These are phyloP conservation scores for Tetragnatha versicolor DNA, from an alignment of 1,140 invertebrate species.

Conservation along the genomic window DNA sequence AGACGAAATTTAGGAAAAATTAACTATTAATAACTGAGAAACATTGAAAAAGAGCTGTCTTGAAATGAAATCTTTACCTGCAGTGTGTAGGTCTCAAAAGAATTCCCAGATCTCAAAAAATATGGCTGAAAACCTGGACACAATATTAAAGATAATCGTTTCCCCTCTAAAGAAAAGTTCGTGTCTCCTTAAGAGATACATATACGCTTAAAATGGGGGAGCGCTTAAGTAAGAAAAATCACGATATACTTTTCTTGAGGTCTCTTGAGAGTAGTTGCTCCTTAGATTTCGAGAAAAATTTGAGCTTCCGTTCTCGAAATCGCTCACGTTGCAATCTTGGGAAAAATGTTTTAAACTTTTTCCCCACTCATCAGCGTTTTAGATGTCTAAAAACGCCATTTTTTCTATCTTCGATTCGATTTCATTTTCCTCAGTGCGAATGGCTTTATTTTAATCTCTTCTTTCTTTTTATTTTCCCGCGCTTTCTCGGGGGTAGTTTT, in stretches of 20 bases:
- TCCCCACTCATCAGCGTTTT: not conserved
- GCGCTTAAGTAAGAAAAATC: not conserved
- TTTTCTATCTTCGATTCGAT: not conserved
- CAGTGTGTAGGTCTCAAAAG: too few relatives aligned
- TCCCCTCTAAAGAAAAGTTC: too few relatives aligned
- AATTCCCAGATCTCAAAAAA: too few relatives aligned
- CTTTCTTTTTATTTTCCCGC: too few relatives aligned
- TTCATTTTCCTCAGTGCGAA: not conserved
- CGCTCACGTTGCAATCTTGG: not conserved
- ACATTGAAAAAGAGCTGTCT: too few relatives aligned
- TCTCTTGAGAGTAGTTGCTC: not conserved
- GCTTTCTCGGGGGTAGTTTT: too few relatives aligned
- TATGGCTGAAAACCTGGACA: too few relatives aligned
- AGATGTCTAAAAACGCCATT: not conserved
- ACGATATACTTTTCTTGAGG: not conserved
- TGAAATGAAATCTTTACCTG: too few relatives aligned
- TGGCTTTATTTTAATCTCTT: slow-evolving; percentile 2
- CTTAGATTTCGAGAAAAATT: slow-evolving; percentile 8
- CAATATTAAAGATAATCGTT: too few relatives aligned
- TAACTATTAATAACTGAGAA: too few relatives aligned
- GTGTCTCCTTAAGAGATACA: too few relatives aligned
- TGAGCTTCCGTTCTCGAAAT: not conserved
- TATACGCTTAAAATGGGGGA: not conserved
- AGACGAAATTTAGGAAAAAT: too few relatives aligned
- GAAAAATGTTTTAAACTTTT: not conserved